Percentiles rank a stretch among this genome's conserved stretches.
Conservation (phyloP, 2,888 invertebrate genomes). For the Drosophila mercatorum region DNA sequence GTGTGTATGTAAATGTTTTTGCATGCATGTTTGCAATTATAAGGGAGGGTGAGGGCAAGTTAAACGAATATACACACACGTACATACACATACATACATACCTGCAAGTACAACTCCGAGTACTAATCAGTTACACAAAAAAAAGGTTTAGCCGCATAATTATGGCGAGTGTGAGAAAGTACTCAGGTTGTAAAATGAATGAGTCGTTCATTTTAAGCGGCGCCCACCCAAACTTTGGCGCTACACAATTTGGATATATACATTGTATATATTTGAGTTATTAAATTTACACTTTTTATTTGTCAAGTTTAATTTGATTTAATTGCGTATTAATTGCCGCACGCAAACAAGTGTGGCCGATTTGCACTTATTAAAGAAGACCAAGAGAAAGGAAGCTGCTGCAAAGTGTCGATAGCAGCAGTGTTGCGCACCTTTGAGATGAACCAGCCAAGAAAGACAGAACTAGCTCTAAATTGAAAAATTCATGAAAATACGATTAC, state of each 20-base stretch:
- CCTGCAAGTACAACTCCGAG: conserved; percentile 18
- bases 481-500: too few species aligned
- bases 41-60: conserved; percentile 70
- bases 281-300: not conserved
- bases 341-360: not conserved
- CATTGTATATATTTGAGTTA: not conserved
- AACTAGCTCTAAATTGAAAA: too few species aligned
- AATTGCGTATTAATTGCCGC: not conserved
- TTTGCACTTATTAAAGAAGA: not conserved
- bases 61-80: conserved; percentile 14
- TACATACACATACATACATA: conserved; percentile 3
- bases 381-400: not conserved
- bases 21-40: conserved; percentile 79
- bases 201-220: conserved; percentile 13
- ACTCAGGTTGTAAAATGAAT: conserved; percentile 30
- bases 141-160: conserved; percentile 63
- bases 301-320: not conserved
- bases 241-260: not conserved
- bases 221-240: conserved; percentile 10
- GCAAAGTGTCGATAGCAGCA: not conserved
- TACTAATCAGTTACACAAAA: conserved; percentile 65
- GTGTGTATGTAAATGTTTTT: conserved; percentile 54
- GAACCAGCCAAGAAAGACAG: too few species aligned
- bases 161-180: conserved; percentile 71
- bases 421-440: too few species aligned